Conservation (phyloP, 2,888 invertebrate species). For the Eilema sororculum region DNA sequence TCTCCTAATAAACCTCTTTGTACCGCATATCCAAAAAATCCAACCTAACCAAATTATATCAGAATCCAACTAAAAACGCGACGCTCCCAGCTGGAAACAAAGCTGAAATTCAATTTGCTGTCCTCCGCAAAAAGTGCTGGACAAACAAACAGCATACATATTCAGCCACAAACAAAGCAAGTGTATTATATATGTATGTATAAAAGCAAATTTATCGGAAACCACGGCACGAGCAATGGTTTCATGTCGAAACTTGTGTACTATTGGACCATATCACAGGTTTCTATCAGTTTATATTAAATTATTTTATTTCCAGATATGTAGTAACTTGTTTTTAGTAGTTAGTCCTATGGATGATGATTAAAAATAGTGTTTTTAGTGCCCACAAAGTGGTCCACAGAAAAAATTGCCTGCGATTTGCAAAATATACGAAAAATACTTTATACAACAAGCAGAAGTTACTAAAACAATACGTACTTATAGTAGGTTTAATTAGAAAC, state of each 20-base stretch:
- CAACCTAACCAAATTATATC: conserved; percentile 22
- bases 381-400: too few relatives aligned
- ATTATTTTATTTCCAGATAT: not conserved
- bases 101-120: conserved; percentile 68
- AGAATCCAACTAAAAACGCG: conserved; percentile 41
- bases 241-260: conserved; percentile 63
- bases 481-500: too few relatives aligned
- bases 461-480: too few relatives aligned
- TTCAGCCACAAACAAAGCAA: conserved; percentile 68
- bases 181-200: conserved; percentile 72
- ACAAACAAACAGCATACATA: conserved; percentile 55
- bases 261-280: conserved; percentile 59
- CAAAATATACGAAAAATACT: too few relatives aligned
- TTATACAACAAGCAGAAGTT: too few relatives aligned
- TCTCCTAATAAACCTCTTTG: not conserved
- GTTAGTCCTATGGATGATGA: not conserved
- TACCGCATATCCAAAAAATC: conserved; percentile 14
- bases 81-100: conserved; percentile 47
- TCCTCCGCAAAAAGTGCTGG: conserved; percentile 57
- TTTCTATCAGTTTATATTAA: conserved; percentile 21
- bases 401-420: too few relatives aligned
- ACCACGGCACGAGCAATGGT: conserved; percentile 62
- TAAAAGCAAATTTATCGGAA: conserved; percentile 71
- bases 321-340: too few relatives aligned
- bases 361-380: not conserved